A percentile compares a stretch with the other conserved stretches of the same genome.
These are phyloP conservation scores for Holothuria leucospilota DNA, from an alignment of 53 echinoderm and acorn worm species.

Conservation along the genomic window DNA sequence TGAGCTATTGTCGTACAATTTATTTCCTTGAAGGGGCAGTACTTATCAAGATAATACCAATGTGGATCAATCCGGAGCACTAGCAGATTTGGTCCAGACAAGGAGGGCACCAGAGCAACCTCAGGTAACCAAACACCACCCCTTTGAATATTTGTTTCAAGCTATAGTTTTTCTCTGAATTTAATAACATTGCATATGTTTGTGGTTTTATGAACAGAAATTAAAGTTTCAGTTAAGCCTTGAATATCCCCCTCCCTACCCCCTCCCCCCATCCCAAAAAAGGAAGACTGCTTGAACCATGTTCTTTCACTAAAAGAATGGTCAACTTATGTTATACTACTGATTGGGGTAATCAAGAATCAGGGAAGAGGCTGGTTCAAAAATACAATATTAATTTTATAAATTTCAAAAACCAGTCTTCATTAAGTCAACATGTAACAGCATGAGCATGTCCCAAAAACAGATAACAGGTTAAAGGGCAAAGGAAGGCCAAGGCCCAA, in stretches of 20 bases:
- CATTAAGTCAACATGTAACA: too few relatives aligned
- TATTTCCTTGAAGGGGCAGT: conserved; percentile 73
- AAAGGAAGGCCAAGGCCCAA: too few relatives aligned
- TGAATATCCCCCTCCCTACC: too few relatives aligned
- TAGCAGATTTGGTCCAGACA: conserved; percentile 84
- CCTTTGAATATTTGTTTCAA: neutral
- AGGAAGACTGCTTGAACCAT: too few relatives aligned
- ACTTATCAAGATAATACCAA: conserved; percentile 95
- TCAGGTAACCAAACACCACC: conserved; percentile 7
- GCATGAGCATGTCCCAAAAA: too few relatives aligned
- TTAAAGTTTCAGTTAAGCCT: neutral
- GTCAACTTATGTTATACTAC: too few relatives aligned
- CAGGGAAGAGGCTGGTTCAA: too few relatives aligned
- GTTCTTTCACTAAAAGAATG: too few relatives aligned
- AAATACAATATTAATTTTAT: too few relatives aligned
- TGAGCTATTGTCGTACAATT: neutral
- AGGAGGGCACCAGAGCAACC: conserved; percentile 78
- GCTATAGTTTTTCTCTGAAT: neutral
- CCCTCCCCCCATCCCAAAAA: neutral
- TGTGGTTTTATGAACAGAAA: neutral
- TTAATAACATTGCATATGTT: neutral
- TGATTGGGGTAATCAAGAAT: too few relatives aligned
- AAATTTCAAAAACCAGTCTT: too few relatives aligned
- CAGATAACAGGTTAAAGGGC: too few relatives aligned
- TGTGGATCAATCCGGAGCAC: conserved; percentile 81